Evolutionary conservation across 1,140 invertebrate genomes (phyloP).

Genomic region (Pristionchus pacificus): DNA sequence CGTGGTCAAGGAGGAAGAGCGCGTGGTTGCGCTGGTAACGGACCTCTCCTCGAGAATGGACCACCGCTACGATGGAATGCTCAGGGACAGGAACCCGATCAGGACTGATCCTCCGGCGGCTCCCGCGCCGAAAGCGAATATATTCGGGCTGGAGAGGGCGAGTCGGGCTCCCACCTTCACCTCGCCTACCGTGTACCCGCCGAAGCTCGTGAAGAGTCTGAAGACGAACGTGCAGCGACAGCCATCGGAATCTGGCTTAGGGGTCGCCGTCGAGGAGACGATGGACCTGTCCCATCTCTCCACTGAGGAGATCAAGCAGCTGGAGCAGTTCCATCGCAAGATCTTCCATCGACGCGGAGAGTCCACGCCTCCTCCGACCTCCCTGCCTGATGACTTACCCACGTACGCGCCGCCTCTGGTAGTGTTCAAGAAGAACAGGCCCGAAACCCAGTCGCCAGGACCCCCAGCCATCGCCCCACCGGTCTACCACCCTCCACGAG

Average conservation of each 20-base stretch:
- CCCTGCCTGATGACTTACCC: not conserved
- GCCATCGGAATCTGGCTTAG: not conserved
- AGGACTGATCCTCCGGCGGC: not conserved
- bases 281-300: constrained; percentile 19
- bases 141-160: not conserved
- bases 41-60: not conserved
- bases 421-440: constrained; percentile 8
- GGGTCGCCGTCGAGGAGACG: constrained; percentile 2
- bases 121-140: constrained; percentile 2
- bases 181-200: constrained; percentile 23
- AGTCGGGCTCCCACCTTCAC: not conserved
- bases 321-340: constrained; percentile 26
- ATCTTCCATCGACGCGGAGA: constrained; percentile 11
- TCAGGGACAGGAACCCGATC: not conserved
- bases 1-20: not conserved
- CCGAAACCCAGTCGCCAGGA: not conserved
- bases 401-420: not conserved
- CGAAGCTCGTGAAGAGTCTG: constrained; percentile 6
- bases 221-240: constrained; percentile 16
- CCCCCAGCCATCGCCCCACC: not conserved
- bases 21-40: not conserved
- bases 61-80: not conserved
- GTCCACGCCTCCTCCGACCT: not conserved
- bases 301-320: constrained; percentile 12
- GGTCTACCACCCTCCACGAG: constrained; percentile 7